A percentile compares a stretch with the other conserved stretches of the same genome.
phyloP scores from a whole-genome alignment of 2,888 invertebrate genomes.

The Ornithoptera alexandrae region DNA sequence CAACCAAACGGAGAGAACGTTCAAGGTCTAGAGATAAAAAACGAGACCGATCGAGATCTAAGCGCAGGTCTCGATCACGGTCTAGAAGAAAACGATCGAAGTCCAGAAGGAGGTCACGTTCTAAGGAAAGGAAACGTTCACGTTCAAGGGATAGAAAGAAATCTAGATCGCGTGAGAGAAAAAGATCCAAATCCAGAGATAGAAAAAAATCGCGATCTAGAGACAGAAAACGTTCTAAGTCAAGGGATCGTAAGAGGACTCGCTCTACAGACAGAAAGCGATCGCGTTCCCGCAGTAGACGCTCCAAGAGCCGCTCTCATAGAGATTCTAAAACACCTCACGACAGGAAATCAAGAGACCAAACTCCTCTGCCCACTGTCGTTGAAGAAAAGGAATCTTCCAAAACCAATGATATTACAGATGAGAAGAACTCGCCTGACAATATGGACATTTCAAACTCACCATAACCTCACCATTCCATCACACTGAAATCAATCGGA shows the following conservation, averaged over 20 bases:
- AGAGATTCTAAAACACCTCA: slow-evolving; percentile 68
- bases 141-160: slow-evolving; percentile 78
- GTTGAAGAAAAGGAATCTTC: slow-evolving; percentile 54
- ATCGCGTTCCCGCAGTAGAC: slow-evolving; percentile 62
- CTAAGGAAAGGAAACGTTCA: slow-evolving; percentile 68
- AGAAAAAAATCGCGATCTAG: slow-evolving; percentile 70
- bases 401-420: slow-evolving; percentile 58
- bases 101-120: slow-evolving; percentile 63
- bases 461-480: slow-evolving; percentile 68
- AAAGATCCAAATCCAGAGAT: slow-evolving; percentile 77
- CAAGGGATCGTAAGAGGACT: slow-evolving; percentile 68
- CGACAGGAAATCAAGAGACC: slow-evolving; percentile 63
- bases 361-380: slow-evolving; percentile 54
- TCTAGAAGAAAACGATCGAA: slow-evolving; percentile 73
- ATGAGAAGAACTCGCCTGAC: slow-evolving; percentile 82
- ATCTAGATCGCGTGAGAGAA: slow-evolving; percentile 79
- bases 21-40: slow-evolving; percentile 71
- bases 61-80: slow-evolving; percentile 81
- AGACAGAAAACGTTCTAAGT: slow-evolving; percentile 72
- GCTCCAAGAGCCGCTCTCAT: slow-evolving; percentile 69
- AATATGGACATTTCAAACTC: slow-evolving; percentile 91
- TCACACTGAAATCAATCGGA: neutral
- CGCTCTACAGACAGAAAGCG: slow-evolving; percentile 71
- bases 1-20: slow-evolving; percentile 68
- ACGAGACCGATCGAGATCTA: slow-evolving; percentile 78